phyloP scores from a whole-genome alignment of 2,888 invertebrate genomes.

The Junonia oenone region DNA sequence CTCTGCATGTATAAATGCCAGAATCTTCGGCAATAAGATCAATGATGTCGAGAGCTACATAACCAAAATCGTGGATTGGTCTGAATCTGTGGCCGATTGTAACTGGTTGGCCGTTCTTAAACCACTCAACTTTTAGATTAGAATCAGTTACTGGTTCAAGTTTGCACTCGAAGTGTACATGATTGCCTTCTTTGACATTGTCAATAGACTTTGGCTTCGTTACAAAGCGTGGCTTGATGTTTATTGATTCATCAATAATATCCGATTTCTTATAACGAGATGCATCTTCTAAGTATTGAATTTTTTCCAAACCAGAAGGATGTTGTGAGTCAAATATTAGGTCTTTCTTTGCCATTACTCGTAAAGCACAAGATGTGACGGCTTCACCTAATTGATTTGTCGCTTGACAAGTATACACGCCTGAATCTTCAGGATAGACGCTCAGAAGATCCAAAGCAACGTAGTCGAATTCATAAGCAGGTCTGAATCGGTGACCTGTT shows the following conservation, averaged over 20 bases:
- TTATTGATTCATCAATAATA: slow-evolving; percentile 89
- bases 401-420: slow-evolving; percentile 96
- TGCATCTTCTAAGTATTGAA: slow-evolving; percentile 93
- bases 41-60: slow-evolving; percentile 97
- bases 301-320: slow-evolving; percentile 93
- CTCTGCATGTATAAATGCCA: slow-evolving; percentile 95
- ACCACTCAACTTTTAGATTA: slow-evolving; percentile 98
- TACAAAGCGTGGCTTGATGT: slow-evolving; percentile 89
- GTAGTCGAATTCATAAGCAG: slow-evolving; percentile 97
- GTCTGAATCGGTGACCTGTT: slow-evolving; percentile 95
- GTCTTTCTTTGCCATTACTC: slow-evolving; percentile 93
- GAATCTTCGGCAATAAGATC: slow-evolving; percentile 97
- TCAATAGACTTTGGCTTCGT: slow-evolving; percentile 92
- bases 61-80: slow-evolving; percentile 98
- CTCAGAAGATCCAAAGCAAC: slow-evolving; percentile 97
- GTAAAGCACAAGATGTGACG: slow-evolving; percentile 93
- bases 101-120: slow-evolving; percentile 95
- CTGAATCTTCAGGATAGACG: slow-evolving; percentile 98
- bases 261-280: slow-evolving; percentile 91
- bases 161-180: slow-evolving; percentile 98
- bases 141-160: slow-evolving; percentile 98
- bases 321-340: slow-evolving; percentile 93
- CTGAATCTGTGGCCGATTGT: slow-evolving; percentile 96
- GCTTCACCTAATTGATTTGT: slow-evolving; percentile 96
- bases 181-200: slow-evolving; percentile 91